Conservation (phyloP, 2,797 vertebrate genomes). For the Coregonus sp. region DNA sequence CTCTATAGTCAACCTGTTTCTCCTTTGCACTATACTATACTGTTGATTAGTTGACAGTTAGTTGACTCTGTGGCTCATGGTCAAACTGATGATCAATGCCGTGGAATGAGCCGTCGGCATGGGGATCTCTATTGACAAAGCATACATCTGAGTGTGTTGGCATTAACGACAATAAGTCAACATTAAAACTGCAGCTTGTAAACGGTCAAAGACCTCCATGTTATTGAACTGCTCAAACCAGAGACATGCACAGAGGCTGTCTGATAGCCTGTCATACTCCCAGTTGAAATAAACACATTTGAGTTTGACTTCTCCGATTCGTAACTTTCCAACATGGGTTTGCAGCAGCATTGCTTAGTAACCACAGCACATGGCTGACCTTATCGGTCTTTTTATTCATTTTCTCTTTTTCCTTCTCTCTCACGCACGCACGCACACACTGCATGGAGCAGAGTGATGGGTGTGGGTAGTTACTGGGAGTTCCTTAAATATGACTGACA, state of each 20-base stretch:
- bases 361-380: slow-evolving; percentile 79
- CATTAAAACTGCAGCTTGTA: not conserved
- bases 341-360: slow-evolving; percentile 79
- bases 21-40: not conserved
- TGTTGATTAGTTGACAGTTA: not conserved
- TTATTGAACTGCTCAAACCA: slow-evolving; percentile 14
- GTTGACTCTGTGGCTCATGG: not conserved
- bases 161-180: not conserved
- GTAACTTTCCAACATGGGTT: slow-evolving; percentile 71
- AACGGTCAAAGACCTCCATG: slow-evolving; percentile 7
- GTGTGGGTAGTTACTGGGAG: too few relatives aligned
- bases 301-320: slow-evolving; percentile 66
- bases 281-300: slow-evolving; percentile 59
- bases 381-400: slow-evolving; percentile 75
- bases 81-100: not conserved
- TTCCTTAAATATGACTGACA: too few relatives aligned
- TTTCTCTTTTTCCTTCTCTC: slow-evolving; percentile 49
- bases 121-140: not conserved
- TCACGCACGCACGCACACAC: not conserved
- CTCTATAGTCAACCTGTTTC: slow-evolving; percentile 2
- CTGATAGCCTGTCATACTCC: slow-evolving; percentile 46
- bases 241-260: slow-evolving; percentile 16
- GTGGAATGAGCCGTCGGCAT: not conserved
- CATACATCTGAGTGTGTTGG: not conserved
- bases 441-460: too few relatives aligned